Base-by-base conservation (phyloP, 1,140 invertebrate genomes). In the Stegodyphus mimosarum region DNA sequence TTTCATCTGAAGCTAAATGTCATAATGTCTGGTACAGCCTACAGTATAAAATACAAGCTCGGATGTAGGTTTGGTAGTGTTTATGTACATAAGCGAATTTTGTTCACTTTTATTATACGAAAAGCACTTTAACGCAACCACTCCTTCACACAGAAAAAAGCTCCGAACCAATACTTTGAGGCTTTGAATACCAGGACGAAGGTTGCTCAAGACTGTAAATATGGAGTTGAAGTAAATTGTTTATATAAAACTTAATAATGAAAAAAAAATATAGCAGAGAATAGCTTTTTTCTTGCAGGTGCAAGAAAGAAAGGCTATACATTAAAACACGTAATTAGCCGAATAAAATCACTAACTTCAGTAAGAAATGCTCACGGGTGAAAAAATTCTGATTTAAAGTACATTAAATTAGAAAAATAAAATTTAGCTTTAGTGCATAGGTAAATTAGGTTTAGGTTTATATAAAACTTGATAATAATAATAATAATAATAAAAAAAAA, bases 41-140 rank as follows among this genome's bases (percentile, higher is more conserved):
- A 83, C 63, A 83, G 80, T 83, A 83, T 83, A 83, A 83, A 83
- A 83, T 83, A 83, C 80, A 83, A 83, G 80, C 80, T 83, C 80
- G 80, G 71, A 83, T 83, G 67, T 83, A 83, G 80, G 33, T 33
- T 83, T 74, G 66, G 80, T 48, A 74, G 74, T 83, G 66, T 49
- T 60, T 83, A 83, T 83, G 53, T 83, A 83, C 80, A 83, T 83
- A 83, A 83, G 80, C 80, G 70, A 83, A 83, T 83, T 83, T 83
- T 83, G 80, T 83, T 83, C 80, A 83, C 80, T 74, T 72, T 81
- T 83, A 83, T 50, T n/a, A 63, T 64, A 63, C 53, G 48, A 83
- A 83, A 83, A 83, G 80, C 80, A 83, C 80, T 83, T 83, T 66
- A 74, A 63, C 4, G n/a, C 52, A 50, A 72, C 60, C 53, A n/a